A percentile compares a stretch with the other conserved stretches of the same genome.
Evolutionary conservation across 2,113 vertebrate genomes (phyloP).

Genomic region (Ariopsis seemanni): DNA sequence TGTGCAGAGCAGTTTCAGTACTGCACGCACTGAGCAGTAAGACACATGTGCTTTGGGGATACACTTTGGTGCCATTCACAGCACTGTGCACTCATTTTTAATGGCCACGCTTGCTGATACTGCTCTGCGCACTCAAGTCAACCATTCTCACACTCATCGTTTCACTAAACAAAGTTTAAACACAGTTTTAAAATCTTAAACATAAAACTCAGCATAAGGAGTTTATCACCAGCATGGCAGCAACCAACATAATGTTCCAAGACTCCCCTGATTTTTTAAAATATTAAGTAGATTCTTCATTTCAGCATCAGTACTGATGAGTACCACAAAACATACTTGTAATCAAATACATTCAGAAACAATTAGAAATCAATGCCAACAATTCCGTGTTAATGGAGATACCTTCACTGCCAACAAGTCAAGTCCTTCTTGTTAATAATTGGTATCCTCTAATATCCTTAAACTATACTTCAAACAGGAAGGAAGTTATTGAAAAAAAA

Average conservation of each 20-base stretch:
- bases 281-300: no score
- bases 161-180: neutral
- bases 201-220: neutral
- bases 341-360: neutral
- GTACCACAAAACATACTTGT: neutral
- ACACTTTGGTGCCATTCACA: neutral
- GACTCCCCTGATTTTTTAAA: neutral
- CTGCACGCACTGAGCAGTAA: neutral
- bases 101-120: neutral
- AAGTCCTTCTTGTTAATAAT: neutral
- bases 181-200: neutral
- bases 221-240: neutral
- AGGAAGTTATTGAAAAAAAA: neutral
- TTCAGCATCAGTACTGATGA: no score
- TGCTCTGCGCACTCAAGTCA: neutral
- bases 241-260: neutral
- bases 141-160: neutral
- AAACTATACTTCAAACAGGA: neutral
- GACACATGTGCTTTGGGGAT: neutral
- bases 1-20: neutral
- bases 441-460: neutral
- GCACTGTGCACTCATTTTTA: neutral
- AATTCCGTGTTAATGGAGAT: accelerated
- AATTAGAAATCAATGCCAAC: no score
- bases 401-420: neutral